A percentile compares a stretch with the other conserved stretches of the same genome.
These are phyloP conservation scores for Malthinus flaveolus DNA, from an alignment of 2,888 invertebrate genomes.

Conservation along the genomic window DNA sequence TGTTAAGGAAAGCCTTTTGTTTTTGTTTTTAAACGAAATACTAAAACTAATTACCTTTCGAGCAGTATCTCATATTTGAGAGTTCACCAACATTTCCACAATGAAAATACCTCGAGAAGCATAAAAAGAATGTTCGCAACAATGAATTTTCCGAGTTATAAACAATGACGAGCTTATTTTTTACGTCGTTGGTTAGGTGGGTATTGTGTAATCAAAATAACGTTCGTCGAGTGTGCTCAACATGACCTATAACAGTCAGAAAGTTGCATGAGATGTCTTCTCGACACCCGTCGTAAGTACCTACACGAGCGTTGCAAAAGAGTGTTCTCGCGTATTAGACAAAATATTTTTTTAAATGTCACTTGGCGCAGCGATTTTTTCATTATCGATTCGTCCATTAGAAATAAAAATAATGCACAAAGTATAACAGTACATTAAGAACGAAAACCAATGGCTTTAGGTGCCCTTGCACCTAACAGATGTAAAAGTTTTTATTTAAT, in stretches of 20 bases:
- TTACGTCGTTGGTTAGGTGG: background rate
- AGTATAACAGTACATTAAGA: no score
- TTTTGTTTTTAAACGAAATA: background rate
- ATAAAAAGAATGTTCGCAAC: background rate
- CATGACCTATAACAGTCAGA: conserved; percentile 22
- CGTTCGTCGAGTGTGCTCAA: conserved; percentile 19
- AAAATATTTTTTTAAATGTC: background rate
- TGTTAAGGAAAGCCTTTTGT: conserved; percentile 64
- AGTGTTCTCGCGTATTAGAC: background rate
- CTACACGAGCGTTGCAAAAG: background rate
- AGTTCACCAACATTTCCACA: conserved; percentile 11
- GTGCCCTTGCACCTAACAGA: background rate
- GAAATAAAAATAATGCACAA: background rate
- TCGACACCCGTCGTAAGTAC: conserved; percentile 5
- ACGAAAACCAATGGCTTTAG: background rate
- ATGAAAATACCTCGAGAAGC: background rate
- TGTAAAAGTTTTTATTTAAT: no score
- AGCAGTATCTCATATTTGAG: background rate
- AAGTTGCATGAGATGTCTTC: conserved; percentile 8
- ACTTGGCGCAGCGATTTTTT: no score
- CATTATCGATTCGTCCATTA: no score
- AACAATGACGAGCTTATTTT: conserved; percentile 4
- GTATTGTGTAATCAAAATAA: conserved; percentile 14
- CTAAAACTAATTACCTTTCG: background rate
- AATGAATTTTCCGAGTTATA: conserved; percentile 1